phyloP scores from a whole-genome alignment of 2,797 vertebrate species.

The Masticophis lateralis region DNA sequence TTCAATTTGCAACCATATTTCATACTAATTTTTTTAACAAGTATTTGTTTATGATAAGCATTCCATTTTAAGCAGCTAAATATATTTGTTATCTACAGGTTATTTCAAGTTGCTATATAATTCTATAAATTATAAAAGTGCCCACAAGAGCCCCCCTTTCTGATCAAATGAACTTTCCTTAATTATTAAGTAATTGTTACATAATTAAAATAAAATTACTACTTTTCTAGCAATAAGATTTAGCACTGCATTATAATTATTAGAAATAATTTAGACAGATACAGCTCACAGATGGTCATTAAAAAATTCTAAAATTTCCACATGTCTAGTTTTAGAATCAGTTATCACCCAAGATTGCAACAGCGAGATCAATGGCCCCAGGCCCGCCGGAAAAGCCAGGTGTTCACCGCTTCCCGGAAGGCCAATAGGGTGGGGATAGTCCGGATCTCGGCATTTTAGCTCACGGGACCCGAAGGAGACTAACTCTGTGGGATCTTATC shows the following conservation, averaged over 20 bases:
- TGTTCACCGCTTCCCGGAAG: too few species aligned
- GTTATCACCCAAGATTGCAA: background rate
- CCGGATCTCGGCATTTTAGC: too few species aligned
- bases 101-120: background rate
- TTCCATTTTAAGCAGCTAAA: slow-evolving; percentile 5
- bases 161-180: background rate
- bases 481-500: too few species aligned
- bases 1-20: background rate
- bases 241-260: background rate
- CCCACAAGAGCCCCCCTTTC: background rate
- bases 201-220: background rate
- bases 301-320: background rate
- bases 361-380: too few species aligned
- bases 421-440: too few species aligned
- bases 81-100: background rate
- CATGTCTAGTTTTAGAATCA: background rate
- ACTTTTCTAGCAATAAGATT: background rate
- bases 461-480: too few species aligned
- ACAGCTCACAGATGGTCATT: background rate
- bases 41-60: background rate
- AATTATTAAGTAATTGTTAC: background rate
- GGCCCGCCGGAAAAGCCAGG: too few species aligned
- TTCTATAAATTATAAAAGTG: background rate
- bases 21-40: background rate
- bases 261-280: background rate